Evolutionary conservation across 1,140 invertebrate genomes (phyloP).

Genomic region (Hylyphantes graminicola): DNA sequence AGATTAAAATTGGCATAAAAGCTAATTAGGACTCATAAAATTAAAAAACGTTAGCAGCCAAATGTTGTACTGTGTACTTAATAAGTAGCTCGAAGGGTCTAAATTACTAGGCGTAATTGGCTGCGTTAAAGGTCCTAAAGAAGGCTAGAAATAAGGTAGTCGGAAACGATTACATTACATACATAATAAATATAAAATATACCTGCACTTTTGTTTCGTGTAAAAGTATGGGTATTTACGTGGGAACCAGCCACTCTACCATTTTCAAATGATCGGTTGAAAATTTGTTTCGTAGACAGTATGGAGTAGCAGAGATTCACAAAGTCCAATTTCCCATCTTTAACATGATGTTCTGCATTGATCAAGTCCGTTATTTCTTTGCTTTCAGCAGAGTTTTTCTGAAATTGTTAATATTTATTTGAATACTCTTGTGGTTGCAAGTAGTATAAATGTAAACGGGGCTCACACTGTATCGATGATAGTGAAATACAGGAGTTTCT

Average conservation of each 20-base stretch:
- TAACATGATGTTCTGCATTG: slow-evolving; percentile 30
- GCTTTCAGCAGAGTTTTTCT: not conserved
- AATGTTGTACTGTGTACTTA: too few relatives aligned
- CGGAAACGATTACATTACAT: too few relatives aligned
- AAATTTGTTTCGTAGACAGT: not conserved
- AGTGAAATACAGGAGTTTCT: too few relatives aligned
- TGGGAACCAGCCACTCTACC: slow-evolving; percentile 1
- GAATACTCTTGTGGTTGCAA: too few relatives aligned
- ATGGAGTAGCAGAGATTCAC: slow-evolving; percentile 29
- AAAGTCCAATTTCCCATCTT: slow-evolving; percentile 16
- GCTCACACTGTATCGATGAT: too few relatives aligned
- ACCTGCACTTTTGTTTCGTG: slow-evolving; percentile 18
- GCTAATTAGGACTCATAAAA: not conserved
- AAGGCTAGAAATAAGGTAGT: too few relatives aligned
- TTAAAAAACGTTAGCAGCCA: not conserved
- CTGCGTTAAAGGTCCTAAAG: too few relatives aligned
- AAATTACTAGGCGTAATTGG: too few relatives aligned
- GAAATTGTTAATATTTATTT: not conserved
- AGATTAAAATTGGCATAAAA: too few relatives aligned
- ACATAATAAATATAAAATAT: not conserved
- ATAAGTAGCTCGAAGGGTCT: too few relatives aligned
- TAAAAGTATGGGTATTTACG: slow-evolving; percentile 14
- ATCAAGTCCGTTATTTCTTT: slow-evolving; percentile 18
- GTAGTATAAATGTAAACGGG: too few relatives aligned
- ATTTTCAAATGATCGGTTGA: slow-evolving; percentile 20